A percentile compares a stretch with the other conserved stretches of the same genome.
Conservation (phyloP, 1,140 invertebrate species). For the Pristionchus pacificus region DNA sequence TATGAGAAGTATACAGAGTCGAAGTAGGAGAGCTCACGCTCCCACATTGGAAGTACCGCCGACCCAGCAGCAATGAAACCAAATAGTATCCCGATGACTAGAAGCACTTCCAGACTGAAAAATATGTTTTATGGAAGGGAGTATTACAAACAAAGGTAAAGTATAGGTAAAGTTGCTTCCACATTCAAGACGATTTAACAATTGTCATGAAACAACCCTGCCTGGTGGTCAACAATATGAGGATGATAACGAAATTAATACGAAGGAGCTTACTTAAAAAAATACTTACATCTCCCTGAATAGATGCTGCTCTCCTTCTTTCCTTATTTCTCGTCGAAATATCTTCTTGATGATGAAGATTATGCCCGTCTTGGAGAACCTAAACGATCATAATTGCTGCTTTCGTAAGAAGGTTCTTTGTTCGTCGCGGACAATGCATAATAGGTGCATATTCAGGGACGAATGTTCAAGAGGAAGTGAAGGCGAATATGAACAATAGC, state of each 20-base stretch:
- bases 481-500: no score
- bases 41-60: constrained; percentile 50
- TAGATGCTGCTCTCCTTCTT: constrained; percentile 45
- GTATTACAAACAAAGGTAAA: background rate
- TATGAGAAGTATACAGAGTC: constrained; percentile 55
- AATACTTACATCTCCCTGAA: constrained; percentile 42
- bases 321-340: constrained; percentile 48
- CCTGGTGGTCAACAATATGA: constrained; percentile 6
- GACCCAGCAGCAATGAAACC: constrained; percentile 49
- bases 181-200: background rate
- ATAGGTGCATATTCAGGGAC: no score
- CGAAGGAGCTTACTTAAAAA: background rate
- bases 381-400: constrained; percentile 5
- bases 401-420: background rate
- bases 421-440: constrained; percentile 41
- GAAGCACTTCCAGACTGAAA: constrained; percentile 14
- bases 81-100: constrained; percentile 45
- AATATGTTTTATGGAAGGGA: background rate
- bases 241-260: background rate
- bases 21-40: constrained; percentile 49
- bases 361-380: constrained; percentile 48
- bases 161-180: no score
- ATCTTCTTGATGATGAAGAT: constrained; percentile 45
- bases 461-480: no score
- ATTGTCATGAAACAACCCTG: background rate